Base-by-base conservation (phyloP, 2,797 vertebrate genomes). In the Aeoliscus strigatus region DNA sequence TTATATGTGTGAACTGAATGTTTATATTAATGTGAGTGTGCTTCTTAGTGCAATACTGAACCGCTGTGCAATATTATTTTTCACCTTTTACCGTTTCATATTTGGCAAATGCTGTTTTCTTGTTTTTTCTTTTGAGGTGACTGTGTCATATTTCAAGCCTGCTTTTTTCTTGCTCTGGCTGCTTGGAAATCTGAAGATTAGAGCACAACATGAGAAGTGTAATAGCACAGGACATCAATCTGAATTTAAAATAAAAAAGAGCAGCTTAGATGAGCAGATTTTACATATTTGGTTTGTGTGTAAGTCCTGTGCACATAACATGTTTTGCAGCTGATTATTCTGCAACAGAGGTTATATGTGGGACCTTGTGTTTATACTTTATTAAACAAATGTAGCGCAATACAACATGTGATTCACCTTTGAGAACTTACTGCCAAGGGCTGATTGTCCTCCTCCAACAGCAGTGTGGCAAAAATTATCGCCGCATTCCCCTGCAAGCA, bases 21-120 rank as follows among this genome's bases (percentile, higher is more conserved):
- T 70, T 76, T 73, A 45, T 72, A 65, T 62, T 51, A 28, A 50
- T 40, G 48, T 74, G 64, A 62, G 52, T 10, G 68, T 73, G 59
- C 54, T 69, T 73, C 30, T 72, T 60, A 18, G 60, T 77, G 72
- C 70, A 79, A 75, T 77, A 79, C 73, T 64, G 48, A 66, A 59
- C 50, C 32, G 57, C 14, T 50, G 60, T 74, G 66, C 69, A 81
- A 73, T 68, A 65, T 60, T 61, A 1, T 15, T 14, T 3, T 12
- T 15, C 26, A 24, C 59, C 10, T 60, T 66, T 49, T 29, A 43
- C 15, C 44, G 32, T 67, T 67, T 68, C 23, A 60, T 12, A 39
- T 54, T 53, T 44, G 29, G 39, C 45, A 44, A 58, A 62, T 26
- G 7, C 15, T 28, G 3, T 43, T 43, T n/a, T 48, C 8, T 23